A percentile compares a stretch with the other conserved stretches of the same genome.
phyloP scores from a whole-genome alignment of 1,140 invertebrate species.

The Nasonia longicornis region DNA sequence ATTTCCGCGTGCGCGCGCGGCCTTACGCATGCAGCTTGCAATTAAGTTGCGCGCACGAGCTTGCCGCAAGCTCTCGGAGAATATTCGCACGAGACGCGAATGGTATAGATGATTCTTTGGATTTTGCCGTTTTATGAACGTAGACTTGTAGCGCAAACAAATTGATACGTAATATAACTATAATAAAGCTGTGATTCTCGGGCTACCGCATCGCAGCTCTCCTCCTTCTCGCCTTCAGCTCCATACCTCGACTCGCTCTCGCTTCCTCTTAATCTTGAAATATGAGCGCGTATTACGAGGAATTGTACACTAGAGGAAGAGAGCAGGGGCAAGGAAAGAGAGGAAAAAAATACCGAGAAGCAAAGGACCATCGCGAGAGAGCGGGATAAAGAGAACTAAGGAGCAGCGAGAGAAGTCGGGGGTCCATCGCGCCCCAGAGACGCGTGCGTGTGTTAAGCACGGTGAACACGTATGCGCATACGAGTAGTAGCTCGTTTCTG shows the following conservation, averaged over 20 bases:
- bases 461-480: constrained; percentile 53
- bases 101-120: too few relatives aligned
- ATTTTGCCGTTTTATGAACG: too few relatives aligned
- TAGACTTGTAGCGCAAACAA: not conserved
- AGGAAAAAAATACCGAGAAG: constrained; percentile 4
- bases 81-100: not conserved
- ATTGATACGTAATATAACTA: not conserved
- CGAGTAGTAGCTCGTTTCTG: constrained; percentile 12
- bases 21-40: not conserved
- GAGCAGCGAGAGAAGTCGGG: constrained; percentile 36
- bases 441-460: constrained; percentile 54
- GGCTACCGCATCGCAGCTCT: not conserved
- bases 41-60: constrained; percentile 19
- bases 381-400: constrained; percentile 53
- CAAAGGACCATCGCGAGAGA: constrained; percentile 6
- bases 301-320: constrained; percentile 57
- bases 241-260: constrained; percentile 34
- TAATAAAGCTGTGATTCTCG: constrained; percentile 24
- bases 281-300: constrained; percentile 66
- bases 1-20: not conserved
- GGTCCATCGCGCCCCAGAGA: constrained; percentile 51
- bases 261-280: constrained; percentile 66
- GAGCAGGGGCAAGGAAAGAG: constrained; percentile 2
- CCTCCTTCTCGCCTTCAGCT: constrained; percentile 32
- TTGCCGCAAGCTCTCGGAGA: not conserved